These are phyloP conservation scores for Orthonevra nobilis DNA, from an alignment of 2,888 invertebrate genomes.

Conservation along the genomic window DNA sequence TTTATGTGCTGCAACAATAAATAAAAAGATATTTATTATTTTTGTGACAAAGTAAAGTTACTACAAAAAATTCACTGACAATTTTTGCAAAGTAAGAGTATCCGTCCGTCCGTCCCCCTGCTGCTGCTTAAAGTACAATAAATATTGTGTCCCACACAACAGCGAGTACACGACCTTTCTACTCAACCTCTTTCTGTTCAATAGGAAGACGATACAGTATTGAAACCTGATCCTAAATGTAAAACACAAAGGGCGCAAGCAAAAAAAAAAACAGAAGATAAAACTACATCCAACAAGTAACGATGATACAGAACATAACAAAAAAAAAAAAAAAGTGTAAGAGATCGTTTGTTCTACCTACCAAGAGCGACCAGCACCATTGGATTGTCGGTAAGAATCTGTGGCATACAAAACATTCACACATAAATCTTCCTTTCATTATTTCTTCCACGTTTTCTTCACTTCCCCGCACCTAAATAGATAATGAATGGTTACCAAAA, in stretches of 20 bases:
- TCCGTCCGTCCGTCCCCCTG: slow-evolving; percentile 15
- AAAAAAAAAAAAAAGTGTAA: no score
- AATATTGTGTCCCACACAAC: slow-evolving; percentile 54
- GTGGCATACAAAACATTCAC: slow-evolving; percentile 65
- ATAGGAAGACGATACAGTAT: slow-evolving; percentile 65
- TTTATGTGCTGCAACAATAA: slow-evolving; percentile 34
- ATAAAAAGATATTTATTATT: slow-evolving; percentile 23
- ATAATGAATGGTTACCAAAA: slow-evolving; percentile 69
- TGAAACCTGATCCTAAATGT: slow-evolving; percentile 61
- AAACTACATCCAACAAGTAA: slow-evolving; percentile 1
- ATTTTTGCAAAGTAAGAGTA: slow-evolving; percentile 25
- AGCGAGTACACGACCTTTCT: slow-evolving; percentile 25
- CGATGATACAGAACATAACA: slow-evolving; percentile 30
- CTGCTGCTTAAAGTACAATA: slow-evolving; percentile 27
- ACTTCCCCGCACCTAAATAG: slow-evolving; percentile 43
- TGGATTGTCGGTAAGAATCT: slow-evolving; percentile 66
- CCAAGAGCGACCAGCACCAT: slow-evolving; percentile 45
- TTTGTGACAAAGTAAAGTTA: slow-evolving; percentile 25
- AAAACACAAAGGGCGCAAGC: slow-evolving; percentile 56
- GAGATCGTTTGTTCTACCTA: slow-evolving; percentile 56
- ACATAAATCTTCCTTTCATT: slow-evolving; percentile 70
- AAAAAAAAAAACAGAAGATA: slow-evolving; percentile 28
- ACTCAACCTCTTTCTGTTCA: slow-evolving; percentile 2
- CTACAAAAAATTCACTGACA: slow-evolving; percentile 10
- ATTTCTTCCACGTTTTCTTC: slow-evolving; percentile 37